Evolutionary conservation across 2,113 vertebrate genomes (phyloP).

Genomic region (Ceratotherium simum): DNA sequence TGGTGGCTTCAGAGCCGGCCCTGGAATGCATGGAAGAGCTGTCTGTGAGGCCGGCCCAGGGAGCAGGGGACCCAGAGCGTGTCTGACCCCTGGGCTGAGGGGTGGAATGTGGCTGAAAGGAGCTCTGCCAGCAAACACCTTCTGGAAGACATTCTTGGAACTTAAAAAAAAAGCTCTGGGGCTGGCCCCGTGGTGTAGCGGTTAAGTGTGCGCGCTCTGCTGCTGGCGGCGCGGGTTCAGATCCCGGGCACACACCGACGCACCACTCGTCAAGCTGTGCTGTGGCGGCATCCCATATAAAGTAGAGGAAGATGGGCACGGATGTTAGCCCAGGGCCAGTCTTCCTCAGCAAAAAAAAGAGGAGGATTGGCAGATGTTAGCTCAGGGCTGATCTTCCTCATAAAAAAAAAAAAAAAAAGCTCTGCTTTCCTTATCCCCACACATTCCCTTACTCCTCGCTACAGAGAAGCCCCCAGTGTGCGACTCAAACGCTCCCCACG

Average conservation of each 20-base stretch:
- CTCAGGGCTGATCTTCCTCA: too few species aligned
- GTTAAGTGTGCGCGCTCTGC: too few species aligned
- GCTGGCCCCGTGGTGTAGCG: too few species aligned
- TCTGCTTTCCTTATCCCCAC: background rate
- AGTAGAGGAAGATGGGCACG: too few species aligned
- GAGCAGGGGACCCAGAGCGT: accelerated
- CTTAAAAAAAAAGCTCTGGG: background rate
- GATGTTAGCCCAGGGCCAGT: too few species aligned
- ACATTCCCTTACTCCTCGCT: background rate
- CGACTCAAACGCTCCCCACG: background rate
- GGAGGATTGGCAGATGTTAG: too few species aligned
- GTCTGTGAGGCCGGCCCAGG: background rate
- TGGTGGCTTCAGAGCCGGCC: background rate
- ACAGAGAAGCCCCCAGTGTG: background rate
- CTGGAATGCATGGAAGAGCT: background rate
- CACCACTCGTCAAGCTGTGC: too few species aligned
- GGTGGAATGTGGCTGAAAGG: background rate
- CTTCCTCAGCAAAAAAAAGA: too few species aligned
- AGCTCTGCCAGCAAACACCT: background rate
- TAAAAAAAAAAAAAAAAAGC: background rate
- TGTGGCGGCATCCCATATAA: too few species aligned
- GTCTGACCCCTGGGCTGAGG: background rate
- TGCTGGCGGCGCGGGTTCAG: too few species aligned
- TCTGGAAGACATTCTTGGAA: background rate
- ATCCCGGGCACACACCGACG: too few species aligned